These are phyloP conservation scores for Melanocharis versteri DNA, from an alignment of 2,113 vertebrate species.

Conservation along the genomic window DNA sequence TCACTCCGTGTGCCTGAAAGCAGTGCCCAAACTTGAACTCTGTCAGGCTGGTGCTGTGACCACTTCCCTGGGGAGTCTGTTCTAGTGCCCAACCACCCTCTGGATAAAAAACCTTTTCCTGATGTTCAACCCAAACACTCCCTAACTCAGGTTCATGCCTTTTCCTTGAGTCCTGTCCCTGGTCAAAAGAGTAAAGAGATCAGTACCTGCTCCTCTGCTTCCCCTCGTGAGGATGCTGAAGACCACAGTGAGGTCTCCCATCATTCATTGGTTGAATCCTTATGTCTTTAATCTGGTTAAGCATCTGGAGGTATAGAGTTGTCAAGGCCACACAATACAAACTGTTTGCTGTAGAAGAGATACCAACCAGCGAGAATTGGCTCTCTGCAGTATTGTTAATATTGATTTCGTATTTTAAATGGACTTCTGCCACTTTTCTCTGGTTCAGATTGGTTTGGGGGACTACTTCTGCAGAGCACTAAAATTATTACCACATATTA, in stretches of 20 bases:
- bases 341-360: background rate
- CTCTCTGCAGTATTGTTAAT: background rate
- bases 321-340: background rate
- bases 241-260: background rate
- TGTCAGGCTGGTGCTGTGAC: background rate
- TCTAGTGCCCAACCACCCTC: background rate
- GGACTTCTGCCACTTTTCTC: background rate
- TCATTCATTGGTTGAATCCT: background rate
- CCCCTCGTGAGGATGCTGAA: background rate
- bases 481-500: conserved; percentile 9
- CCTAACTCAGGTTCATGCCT: background rate
- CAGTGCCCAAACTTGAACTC: background rate
- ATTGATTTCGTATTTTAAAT: background rate
- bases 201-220: background rate
- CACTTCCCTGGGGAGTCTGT: background rate
- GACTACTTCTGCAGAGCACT: background rate
- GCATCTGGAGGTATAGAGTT: background rate
- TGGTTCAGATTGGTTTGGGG: background rate
- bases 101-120: background rate
- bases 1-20: background rate
- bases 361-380: background rate
- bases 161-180: background rate
- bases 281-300: background rate
- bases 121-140: background rate
- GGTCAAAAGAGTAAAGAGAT: background rate